A percentile compares a stretch with the other conserved stretches of the same genome.
Conservation (phyloP, 2,888 invertebrate species). For the Smittia sp. region DNA sequence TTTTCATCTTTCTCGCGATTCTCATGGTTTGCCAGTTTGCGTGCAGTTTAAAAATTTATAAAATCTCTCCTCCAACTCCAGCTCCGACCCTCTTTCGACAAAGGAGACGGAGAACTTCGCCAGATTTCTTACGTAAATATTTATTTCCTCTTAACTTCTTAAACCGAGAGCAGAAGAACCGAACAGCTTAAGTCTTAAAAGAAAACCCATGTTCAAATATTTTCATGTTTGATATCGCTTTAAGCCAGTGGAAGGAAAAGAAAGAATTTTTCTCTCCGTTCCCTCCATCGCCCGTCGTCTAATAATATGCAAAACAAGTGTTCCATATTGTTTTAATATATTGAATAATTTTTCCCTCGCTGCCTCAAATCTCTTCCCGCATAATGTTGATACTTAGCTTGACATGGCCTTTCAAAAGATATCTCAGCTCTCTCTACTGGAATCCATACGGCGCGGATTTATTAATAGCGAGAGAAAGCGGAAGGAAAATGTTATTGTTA, state of each 20-base stretch:
- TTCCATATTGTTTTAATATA: slow-evolving; percentile 42
- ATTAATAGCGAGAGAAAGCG: slow-evolving; percentile 33
- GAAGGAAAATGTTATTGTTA: slow-evolving; percentile 39
- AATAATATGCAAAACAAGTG: slow-evolving; percentile 42
- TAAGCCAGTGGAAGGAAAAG: background rate
- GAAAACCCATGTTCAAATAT: background rate
- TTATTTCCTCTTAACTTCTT: slow-evolving; percentile 35
- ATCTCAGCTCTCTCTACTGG: background rate
- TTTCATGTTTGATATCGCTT: slow-evolving; percentile 19
- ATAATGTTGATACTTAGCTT: slow-evolving; percentile 40
- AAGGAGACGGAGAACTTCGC: background rate
- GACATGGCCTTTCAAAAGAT: slow-evolving; percentile 28
- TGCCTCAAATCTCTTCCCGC: slow-evolving; percentile 7
- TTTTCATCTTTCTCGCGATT: slow-evolving; percentile 22
- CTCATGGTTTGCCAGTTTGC: background rate
- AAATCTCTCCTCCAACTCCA: background rate
- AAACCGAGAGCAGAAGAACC: slow-evolving; percentile 7
- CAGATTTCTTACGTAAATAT: slow-evolving; percentile 40
- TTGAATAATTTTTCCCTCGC: slow-evolving; percentile 38
- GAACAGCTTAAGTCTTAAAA: slow-evolving; percentile 26
- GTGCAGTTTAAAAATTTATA: slow-evolving; percentile 21
- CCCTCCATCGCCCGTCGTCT: slow-evolving; percentile 3
- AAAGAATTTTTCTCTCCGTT: slow-evolving; percentile 13
- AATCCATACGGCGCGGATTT: slow-evolving; percentile 29
- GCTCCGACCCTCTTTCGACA: background rate